A percentile compares a stretch with the other conserved stretches of the same genome.
These are phyloP conservation scores for Ricordea florida DNA, from an alignment of 92 coral and sea anemone genomes.

Conservation along the genomic window DNA sequence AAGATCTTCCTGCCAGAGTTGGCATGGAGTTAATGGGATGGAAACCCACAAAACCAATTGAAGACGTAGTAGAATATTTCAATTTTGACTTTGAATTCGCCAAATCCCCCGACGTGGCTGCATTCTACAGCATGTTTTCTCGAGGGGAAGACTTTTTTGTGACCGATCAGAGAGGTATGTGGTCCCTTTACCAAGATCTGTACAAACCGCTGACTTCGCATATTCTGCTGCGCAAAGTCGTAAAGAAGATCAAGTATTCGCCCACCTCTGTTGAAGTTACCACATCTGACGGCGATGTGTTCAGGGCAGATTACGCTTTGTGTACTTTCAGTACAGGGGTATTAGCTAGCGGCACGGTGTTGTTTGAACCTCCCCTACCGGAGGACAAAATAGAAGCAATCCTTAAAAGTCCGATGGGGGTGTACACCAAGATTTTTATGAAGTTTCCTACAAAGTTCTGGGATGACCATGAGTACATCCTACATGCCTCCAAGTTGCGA, in stretches of 20 bases:
- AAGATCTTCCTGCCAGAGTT: not conserved
- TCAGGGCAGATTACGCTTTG: constrained; percentile 69
- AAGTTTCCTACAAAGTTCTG: no score
- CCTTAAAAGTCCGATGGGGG: constrained; percentile 46
- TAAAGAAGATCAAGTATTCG: constrained; percentile 33
- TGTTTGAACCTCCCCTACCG: constrained; percentile 70
- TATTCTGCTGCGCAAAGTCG: constrained; percentile 46
- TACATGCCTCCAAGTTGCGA: constrained; percentile 27
- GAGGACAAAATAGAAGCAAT: constrained; percentile 69
- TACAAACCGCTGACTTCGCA: no score
- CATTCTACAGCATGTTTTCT: constrained; percentile 12
- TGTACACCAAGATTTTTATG: constrained; percentile 73
- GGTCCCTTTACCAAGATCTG: constrained; percentile 23
- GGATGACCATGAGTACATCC: no score
- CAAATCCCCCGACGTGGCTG: constrained; percentile 10
- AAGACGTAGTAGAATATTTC: constrained; percentile 47
- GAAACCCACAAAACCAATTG: not conserved
- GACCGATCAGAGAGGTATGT: constrained; percentile 56
- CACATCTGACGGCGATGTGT: constrained; percentile 54
- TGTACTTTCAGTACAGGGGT: constrained; percentile 90
- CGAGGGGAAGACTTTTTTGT: constrained; percentile 46
- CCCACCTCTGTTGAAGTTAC: constrained; percentile 46
- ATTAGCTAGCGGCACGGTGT: constrained; percentile 62
- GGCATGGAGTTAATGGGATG: constrained; percentile 2
- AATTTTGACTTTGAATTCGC: constrained; percentile 55